phyloP scores from a whole-genome alignment of 2,797 vertebrate species.

The Thamnophis elegans region DNA sequence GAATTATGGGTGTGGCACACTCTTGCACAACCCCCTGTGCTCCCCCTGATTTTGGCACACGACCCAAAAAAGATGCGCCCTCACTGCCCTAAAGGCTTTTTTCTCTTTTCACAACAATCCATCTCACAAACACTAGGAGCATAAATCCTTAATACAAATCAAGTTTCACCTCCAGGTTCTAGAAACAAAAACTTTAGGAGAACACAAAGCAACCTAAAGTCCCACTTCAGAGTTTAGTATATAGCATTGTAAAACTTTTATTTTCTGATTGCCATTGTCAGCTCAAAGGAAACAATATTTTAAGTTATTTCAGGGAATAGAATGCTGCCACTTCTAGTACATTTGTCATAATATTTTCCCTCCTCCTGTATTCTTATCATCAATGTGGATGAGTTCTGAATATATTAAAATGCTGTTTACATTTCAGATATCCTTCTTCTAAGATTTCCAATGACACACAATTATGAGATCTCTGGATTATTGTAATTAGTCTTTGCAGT shows the following conservation, averaged over 20 bases:
- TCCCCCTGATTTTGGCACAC: no score
- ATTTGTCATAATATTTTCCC: constrained; percentile 39
- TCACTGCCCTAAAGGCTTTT: neutral
- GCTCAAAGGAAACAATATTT: constrained; percentile 56
- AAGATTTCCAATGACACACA: constrained; percentile 35
- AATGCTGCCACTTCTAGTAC: constrained; percentile 59
- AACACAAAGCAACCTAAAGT: constrained; percentile 32
- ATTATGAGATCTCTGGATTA: neutral
- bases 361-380: constrained; percentile 27
- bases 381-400: constrained; percentile 49
- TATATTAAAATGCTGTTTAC: constrained; percentile 54
- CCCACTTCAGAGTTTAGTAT: constrained; percentile 44
- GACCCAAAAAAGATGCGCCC: no score
- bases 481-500: neutral
- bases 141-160: constrained; percentile 26
- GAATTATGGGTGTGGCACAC: no score
- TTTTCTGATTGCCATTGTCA: constrained; percentile 64
- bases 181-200: neutral
- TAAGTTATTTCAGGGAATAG: constrained; percentile 66
- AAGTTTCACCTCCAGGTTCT: constrained; percentile 15
- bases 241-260: constrained; percentile 54
- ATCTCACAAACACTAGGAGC: neutral
- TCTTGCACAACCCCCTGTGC: no score
- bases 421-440: constrained; percentile 48
- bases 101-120: neutral